Conservation (phyloP, 2,113 vertebrate species). For the Galbula dea region DNA sequence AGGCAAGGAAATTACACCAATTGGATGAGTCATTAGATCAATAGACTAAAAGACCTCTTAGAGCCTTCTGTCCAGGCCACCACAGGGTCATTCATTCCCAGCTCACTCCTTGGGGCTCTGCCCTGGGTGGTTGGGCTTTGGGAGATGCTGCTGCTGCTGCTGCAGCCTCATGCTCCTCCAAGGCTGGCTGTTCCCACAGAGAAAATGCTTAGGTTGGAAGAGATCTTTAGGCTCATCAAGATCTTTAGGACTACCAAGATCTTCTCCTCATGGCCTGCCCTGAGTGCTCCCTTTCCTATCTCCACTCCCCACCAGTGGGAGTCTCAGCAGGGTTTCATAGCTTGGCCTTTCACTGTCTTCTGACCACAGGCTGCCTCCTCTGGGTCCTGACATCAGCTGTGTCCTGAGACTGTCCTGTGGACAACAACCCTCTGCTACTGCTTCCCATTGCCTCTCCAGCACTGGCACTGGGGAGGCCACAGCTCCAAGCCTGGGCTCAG, state of each 20-base stretch:
- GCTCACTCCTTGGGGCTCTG: not conserved
- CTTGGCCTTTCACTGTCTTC: not conserved
- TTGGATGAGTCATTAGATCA: conserved; percentile 30
- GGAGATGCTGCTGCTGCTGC: accelerated
- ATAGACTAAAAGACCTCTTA: not conserved
- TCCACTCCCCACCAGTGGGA: not conserved
- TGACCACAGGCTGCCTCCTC: too few species aligned
- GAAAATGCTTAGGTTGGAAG: too few species aligned
- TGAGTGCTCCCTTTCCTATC: not conserved
- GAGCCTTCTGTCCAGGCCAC: not conserved
- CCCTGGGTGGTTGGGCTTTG: not conserved
- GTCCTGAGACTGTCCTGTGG: not conserved
- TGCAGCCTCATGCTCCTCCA: not conserved
- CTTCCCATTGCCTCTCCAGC: too few species aligned
- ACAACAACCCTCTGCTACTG: not conserved
- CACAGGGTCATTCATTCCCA: not conserved
- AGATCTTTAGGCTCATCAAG: too few species aligned
- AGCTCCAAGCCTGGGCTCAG: too few species aligned
- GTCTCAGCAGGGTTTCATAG: not conserved
- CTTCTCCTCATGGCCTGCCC: not conserved
- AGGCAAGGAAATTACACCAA: conserved; percentile 6
- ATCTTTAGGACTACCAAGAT: too few species aligned
- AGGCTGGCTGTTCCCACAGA: not conserved
- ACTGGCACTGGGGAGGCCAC: too few species aligned
- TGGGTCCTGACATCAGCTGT: too few species aligned